Evolutionary conservation across 2,888 invertebrate species (phyloP).

Genomic region (Temnothorax rugatulus): DNA sequence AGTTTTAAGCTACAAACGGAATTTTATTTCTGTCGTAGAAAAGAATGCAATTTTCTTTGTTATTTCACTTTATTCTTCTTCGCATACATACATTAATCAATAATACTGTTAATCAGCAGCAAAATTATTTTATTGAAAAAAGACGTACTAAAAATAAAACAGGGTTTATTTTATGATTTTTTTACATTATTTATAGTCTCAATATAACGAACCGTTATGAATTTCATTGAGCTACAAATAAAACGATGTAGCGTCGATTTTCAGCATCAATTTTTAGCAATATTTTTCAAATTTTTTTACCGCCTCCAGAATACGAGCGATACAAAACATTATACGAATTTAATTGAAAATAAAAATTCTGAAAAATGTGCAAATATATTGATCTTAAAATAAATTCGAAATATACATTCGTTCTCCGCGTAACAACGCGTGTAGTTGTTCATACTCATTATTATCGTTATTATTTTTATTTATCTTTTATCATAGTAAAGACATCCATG

Average conservation of each 20-base stretch:
- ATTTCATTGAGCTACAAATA: not conserved
- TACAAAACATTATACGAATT: constrained; percentile 6
- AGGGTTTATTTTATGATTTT: not conserved
- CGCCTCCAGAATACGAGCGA: not conserved
- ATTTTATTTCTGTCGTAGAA: not conserved
- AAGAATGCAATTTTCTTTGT: not conserved
- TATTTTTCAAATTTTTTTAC: not conserved
- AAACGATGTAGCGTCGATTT: not conserved
- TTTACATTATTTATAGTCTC: constrained; percentile 2
- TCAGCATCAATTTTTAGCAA: not conserved
- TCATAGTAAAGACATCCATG: not conserved
- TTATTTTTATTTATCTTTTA: not conserved
- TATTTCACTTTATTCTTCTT: not conserved
- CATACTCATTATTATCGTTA: not conserved
- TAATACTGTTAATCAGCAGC: not conserved
- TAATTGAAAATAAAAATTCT: not conserved
- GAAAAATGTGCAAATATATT: not conserved
- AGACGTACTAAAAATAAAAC: not conserved
- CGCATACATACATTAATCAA: not conserved
- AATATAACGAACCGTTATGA: constrained; percentile 6
- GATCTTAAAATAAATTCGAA: constrained; percentile 8
- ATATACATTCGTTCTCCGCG: not conserved
- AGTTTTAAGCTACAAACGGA: not conserved
- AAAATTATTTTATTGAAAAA: constrained; percentile 31
- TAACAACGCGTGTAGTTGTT: not conserved